phyloP scores from a whole-genome alignment of 2,113 vertebrate genomes.

The Cyprinodon variegatus region DNA sequence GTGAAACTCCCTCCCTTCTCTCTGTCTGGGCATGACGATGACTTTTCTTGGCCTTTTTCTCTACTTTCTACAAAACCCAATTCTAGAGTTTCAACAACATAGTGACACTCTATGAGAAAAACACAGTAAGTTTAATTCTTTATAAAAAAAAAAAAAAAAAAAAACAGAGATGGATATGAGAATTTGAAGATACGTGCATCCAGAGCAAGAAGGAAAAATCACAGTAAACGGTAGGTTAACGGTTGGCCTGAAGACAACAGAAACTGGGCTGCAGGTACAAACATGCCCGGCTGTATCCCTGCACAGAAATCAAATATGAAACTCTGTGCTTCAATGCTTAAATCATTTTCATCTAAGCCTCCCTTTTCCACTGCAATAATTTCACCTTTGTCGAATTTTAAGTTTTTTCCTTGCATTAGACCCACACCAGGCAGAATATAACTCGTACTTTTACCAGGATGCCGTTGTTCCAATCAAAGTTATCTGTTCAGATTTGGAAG shows the following conservation, averaged over 20 bases:
- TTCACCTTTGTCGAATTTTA: neutral
- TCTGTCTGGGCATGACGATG: constrained; percentile 19
- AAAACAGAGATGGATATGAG: neutral
- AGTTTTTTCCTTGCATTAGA: neutral
- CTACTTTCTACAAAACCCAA: constrained; percentile 2
- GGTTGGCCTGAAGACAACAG: constrained; percentile 80
- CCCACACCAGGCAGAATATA: neutral
- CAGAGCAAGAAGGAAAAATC: constrained; percentile 16
- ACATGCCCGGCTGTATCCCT: constrained; percentile 66
- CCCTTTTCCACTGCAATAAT: neutral
- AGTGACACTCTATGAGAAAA: neutral
- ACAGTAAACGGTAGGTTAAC: constrained; percentile 48
- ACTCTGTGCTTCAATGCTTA: constrained; percentile 13
- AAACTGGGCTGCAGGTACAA: constrained; percentile 76
- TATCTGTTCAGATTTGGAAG: neutral
- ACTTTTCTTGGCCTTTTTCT: constrained; percentile 13
- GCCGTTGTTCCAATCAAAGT: neutral
- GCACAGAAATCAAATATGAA: constrained; percentile 28
- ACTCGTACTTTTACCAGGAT: neutral
- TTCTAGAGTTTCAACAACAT: neutral
- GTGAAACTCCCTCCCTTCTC: constrained; percentile 70
- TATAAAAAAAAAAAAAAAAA: neutral
- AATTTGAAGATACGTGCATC: constrained; percentile 13
- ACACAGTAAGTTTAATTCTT: neutral
- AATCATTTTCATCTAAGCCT: neutral